phyloP scores from a whole-genome alignment of 2,888 invertebrate genomes.

The Macropis europaea region DNA sequence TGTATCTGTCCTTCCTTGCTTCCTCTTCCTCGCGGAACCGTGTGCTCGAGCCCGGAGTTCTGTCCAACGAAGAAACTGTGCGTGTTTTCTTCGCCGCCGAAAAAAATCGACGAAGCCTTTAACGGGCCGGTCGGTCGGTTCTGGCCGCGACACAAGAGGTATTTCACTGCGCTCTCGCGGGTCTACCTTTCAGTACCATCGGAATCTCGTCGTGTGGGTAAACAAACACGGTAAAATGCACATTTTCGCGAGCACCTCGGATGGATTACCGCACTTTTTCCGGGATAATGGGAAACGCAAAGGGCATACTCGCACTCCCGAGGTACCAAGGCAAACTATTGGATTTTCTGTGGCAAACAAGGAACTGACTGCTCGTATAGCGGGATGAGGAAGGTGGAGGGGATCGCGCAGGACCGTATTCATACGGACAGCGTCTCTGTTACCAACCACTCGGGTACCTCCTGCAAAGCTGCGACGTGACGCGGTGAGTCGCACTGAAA shows the following conservation, averaged over 20 bases:
- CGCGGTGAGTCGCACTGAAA: too few relatives aligned
- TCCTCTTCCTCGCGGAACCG: too few relatives aligned
- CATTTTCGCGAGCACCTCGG: conserved; percentile 59
- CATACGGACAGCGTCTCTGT: conserved; percentile 59
- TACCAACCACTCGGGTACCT: conserved; percentile 62
- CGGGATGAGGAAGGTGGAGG: conserved; percentile 67
- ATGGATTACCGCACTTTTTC: conserved; percentile 62
- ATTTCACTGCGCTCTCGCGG: conserved; percentile 54
- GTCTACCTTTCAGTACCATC: conserved; percentile 53
- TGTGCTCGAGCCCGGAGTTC: too few relatives aligned
- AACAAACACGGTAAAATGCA: conserved; percentile 61
- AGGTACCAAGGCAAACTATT: conserved; percentile 79
- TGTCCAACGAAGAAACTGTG: too few relatives aligned
- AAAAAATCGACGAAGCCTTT: conserved; percentile 65
- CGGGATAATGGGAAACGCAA: conserved; percentile 62
- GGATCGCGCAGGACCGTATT: conserved; percentile 71
- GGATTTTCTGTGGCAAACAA: conserved; percentile 80
- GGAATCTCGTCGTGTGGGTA: conserved; percentile 64
- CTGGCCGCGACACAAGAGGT: conserved; percentile 50
- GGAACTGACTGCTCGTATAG: conserved; percentile 78
- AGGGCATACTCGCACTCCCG: conserved; percentile 73
- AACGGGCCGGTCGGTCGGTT: conserved; percentile 62
- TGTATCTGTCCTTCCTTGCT: too few relatives aligned
- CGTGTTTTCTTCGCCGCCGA: conserved; percentile 60
- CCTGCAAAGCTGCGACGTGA: conserved; percentile 56